Base-by-base conservation (phyloP, 2,113 vertebrate genomes). In the Dasypus novemcinctus region DNA sequence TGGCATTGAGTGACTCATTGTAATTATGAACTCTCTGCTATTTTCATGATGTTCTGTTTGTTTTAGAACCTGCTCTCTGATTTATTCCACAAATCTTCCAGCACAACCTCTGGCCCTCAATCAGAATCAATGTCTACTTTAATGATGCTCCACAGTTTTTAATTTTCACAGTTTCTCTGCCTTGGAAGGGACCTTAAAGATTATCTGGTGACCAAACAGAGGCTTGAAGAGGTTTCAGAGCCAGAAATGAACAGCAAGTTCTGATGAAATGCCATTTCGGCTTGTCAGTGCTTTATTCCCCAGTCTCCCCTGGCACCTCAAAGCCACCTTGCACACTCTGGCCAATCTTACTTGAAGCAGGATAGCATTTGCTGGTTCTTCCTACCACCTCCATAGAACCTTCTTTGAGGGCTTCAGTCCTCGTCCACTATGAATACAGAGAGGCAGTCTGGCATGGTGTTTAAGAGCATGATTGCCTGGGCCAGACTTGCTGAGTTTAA, bases 21-120 rank as follows among this genome's bases (percentile, higher is more conserved):
- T 86, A 93, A 95, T 97, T 96, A 93, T 76, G 89, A 97, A 79
- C 87, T 91, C 74, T 76, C 43, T 96, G 79, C 52, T 95, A 90
- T 94, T 96, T 97, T 87, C 87, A 87, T 63, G 31, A 82, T 92
- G 93, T 93, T 93, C 92, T 97, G 49, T 96, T 97, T 96, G 93
- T 93, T 96, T 95, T 95, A 90, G 91, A 93, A 94, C 93, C 84
- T 88, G 52, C 59, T 89, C n/a, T 93, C 54, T 90, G 83, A 95
- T 87, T 97, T 94, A 87, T 96, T 96, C 95, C 27, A 71, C 63
- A 68, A 96, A n/a, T 90, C 52, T 93, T 68, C 43, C n/a, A 91
- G 85, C 85, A 91, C 74, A 95, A 96, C 21, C 71, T 61, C 80
- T 87, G 66, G 59, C 90, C 87, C n/a, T 83, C 93, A 38, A 76